A percentile compares a stretch with the other conserved stretches of the same genome.
phyloP scores from a whole-genome alignment of 1,140 invertebrate species.

The Drosophila sechellia region DNA sequence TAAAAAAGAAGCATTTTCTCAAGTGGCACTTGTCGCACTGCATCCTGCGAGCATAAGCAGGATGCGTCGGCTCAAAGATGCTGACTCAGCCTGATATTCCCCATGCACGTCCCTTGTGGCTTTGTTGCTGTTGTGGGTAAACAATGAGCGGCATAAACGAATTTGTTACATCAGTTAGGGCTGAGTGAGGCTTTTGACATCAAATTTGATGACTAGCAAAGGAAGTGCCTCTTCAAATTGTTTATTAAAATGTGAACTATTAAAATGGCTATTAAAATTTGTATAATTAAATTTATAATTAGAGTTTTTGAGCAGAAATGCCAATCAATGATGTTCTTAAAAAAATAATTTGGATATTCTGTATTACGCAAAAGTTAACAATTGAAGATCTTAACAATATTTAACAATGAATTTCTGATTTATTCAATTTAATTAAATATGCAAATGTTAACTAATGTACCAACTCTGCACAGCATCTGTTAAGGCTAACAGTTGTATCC shows the following conservation, averaged over 20 bases:
- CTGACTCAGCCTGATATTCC: slow-evolving; percentile 39
- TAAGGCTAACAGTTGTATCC: slow-evolving; percentile 4
- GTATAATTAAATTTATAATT: background rate
- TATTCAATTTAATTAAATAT: too few species aligned
- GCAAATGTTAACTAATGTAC: too few species aligned
- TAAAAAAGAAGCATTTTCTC: slow-evolving; percentile 47
- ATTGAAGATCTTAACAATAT: too few species aligned
- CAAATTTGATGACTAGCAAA: slow-evolving; percentile 32
- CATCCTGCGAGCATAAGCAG: slow-evolving; percentile 53
- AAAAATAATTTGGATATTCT: too few species aligned
- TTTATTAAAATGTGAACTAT: slow-evolving; percentile 18
- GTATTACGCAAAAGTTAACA: too few species aligned
- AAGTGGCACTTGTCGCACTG: slow-evolving; percentile 45
- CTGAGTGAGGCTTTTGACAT: slow-evolving; percentile 40
- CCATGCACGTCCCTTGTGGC: slow-evolving; percentile 3
- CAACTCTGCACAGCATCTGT: background rate
- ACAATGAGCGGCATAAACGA: slow-evolving; percentile 51
- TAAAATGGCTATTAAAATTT: background rate
- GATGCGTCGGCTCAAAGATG: slow-evolving; percentile 36
- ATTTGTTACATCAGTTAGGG: slow-evolving; percentile 54
- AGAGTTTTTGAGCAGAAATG: background rate
- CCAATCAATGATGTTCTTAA: too few species aligned
- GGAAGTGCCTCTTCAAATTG: slow-evolving; percentile 21
- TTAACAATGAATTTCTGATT: too few species aligned
- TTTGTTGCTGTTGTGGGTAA: slow-evolving; percentile 33